These are phyloP conservation scores for Allobates femoralis DNA, from an alignment of 2,797 vertebrate species.

Conservation along the genomic window DNA sequence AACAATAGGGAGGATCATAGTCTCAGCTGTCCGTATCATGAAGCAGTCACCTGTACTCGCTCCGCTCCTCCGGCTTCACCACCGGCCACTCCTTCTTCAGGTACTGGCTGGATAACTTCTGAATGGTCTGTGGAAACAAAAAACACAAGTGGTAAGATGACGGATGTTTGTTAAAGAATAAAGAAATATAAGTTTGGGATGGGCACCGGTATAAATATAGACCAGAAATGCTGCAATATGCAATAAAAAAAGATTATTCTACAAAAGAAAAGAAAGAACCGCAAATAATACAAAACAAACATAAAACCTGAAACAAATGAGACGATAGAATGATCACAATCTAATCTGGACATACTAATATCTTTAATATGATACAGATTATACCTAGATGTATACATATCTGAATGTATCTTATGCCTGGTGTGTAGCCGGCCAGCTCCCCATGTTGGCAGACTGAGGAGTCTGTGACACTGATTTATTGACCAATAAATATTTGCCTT, in stretches of 20 bases:
- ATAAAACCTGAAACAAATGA: no score
- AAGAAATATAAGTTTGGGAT: not conserved
- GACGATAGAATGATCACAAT: no score
- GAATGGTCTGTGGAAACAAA: conserved; percentile 85
- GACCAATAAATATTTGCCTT: not conserved
- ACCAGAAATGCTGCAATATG: no score
- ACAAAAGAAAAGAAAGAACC: no score
- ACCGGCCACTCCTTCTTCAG: conserved; percentile 97
- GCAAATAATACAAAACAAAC: not conserved
- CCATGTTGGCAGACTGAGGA: not conserved
- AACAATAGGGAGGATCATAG: no score
- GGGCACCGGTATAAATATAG: no score
- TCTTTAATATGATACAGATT: no score
- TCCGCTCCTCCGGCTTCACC: conserved; percentile 89
- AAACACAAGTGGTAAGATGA: not conserved
- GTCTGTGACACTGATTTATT: not conserved
- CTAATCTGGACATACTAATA: no score
- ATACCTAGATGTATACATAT: no score
- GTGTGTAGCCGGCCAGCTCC: no score
- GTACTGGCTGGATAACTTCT: conserved; percentile 96
- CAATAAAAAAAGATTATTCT: no score
- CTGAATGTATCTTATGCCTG: no score
- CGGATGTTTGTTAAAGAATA: not conserved
- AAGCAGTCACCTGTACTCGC: conserved; percentile 88
- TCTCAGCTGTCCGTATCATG: not conserved